A percentile compares a stretch with the other conserved stretches of the same genome.
phyloP scores from a whole-genome alignment of 2,888 invertebrate genomes.

The Brachyptera risi region DNA sequence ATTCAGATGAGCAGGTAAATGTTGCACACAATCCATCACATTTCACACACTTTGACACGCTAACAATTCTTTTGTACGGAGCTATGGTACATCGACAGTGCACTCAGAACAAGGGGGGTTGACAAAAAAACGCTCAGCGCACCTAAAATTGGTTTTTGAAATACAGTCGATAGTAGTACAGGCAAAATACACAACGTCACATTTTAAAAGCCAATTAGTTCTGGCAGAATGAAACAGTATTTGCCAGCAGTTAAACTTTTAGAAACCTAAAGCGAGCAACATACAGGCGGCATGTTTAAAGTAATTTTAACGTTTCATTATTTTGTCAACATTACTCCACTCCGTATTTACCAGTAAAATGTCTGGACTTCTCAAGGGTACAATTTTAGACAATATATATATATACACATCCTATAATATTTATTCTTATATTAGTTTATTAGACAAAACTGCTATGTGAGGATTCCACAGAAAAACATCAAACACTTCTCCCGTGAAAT shows the following conservation, averaged over 20 bases:
- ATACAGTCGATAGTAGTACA: slow-evolving; percentile 18
- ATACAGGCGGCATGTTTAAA: slow-evolving; percentile 6
- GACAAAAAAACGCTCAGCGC: slow-evolving; percentile 28
- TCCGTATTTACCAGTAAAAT: slow-evolving; percentile 19
- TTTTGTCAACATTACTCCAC: slow-evolving; percentile 29
- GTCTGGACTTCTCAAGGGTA: slow-evolving; percentile 31
- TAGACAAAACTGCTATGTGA: slow-evolving; percentile 18
- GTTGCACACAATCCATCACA: slow-evolving; percentile 17
- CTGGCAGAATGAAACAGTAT: slow-evolving; percentile 10
- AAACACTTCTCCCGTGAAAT: slow-evolving; percentile 3
- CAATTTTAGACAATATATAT: slow-evolving; percentile 4
- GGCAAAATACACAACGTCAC: slow-evolving; percentile 26
- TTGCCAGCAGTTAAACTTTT: slow-evolving; percentile 12
- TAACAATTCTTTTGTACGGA: slow-evolving; percentile 13
- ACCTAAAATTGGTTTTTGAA: slow-evolving; percentile 26
- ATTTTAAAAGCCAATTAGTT: slow-evolving; percentile 20
- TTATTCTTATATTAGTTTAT: slow-evolving; percentile 11
- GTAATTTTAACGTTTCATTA: slow-evolving; percentile 22
- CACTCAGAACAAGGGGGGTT: slow-evolving; percentile 33
- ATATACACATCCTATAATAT: slow-evolving; percentile 18
- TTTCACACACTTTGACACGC: slow-evolving; percentile 19
- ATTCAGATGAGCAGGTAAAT: slow-evolving; percentile 20
- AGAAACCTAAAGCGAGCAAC: slow-evolving; percentile 1
- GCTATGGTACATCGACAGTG: slow-evolving; percentile 26
- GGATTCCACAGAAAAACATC: slow-evolving; percentile 15